These are phyloP conservation scores for Leucoptera coffeella DNA, from an alignment of 2,888 invertebrate species.

Conservation along the genomic window DNA sequence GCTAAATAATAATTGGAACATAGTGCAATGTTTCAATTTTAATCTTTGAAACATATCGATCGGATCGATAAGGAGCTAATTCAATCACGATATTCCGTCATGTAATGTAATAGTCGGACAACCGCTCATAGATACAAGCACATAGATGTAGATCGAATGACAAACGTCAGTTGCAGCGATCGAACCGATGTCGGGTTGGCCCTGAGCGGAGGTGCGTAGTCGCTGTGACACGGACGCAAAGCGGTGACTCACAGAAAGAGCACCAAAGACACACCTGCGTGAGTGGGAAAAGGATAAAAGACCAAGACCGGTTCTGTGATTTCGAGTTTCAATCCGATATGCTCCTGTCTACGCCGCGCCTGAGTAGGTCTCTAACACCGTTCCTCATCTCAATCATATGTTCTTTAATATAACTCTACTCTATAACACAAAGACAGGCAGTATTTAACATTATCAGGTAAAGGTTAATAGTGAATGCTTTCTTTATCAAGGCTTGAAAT, in stretches of 20 bases:
- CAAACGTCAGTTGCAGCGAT: not conserved
- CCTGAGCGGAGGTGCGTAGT: slow-evolving; percentile 48
- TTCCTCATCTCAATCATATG: slow-evolving; percentile 15
- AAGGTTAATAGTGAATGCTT: slow-evolving; percentile 31
- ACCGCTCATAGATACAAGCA: no score
- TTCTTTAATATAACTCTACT: no score
- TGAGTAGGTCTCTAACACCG: slow-evolving; percentile 23
- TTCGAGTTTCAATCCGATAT: slow-evolving; percentile 52
- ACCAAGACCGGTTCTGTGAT: slow-evolving; percentile 42
- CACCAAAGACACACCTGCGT: slow-evolving; percentile 18
- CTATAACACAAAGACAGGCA: no score
- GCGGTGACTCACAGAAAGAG: slow-evolving; percentile 45
- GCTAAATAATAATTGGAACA: no score
- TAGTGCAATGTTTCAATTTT: no score
- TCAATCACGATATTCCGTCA: no score
- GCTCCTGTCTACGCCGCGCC: slow-evolving; percentile 41
- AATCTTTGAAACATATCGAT: no score
- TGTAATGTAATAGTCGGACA: no score
- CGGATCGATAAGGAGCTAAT: no score
- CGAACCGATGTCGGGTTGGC: slow-evolving; percentile 17
- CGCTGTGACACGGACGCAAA: slow-evolving; percentile 35
- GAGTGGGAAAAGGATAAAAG: slow-evolving; percentile 24
- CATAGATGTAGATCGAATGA: not conserved
- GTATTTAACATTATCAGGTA: slow-evolving; percentile 26
- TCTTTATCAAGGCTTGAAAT: slow-evolving; percentile 27